Conservation (phyloP, 2,888 invertebrate genomes). For the Chymomyza fuscimana region DNA sequence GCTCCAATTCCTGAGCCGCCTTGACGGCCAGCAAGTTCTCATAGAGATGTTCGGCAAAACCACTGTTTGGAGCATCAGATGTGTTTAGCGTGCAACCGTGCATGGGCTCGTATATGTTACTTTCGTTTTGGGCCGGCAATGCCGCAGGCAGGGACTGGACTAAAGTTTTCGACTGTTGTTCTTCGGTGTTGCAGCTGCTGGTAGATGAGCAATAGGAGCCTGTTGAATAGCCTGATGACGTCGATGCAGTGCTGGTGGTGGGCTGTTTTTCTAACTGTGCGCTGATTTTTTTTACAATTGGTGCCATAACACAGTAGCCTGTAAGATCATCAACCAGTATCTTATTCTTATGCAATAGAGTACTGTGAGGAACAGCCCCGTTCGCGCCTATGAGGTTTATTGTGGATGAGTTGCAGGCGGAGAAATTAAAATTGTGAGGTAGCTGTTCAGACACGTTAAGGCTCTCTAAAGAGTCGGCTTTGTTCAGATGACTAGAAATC, state of each 20-base stretch:
- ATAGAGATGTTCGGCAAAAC: constrained; percentile 71
- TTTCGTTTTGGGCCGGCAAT: constrained; percentile 44
- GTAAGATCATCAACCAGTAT: constrained; percentile 76
- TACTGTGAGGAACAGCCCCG: constrained; percentile 63
- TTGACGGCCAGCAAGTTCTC: constrained; percentile 76
- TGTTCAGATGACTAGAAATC: constrained; percentile 44
- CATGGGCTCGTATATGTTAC: constrained; percentile 76
- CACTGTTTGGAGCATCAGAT: constrained; percentile 29
- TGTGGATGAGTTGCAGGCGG: constrained; percentile 78
- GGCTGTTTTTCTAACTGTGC: constrained; percentile 31
- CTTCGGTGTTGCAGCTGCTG: constrained; percentile 59
- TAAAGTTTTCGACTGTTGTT: constrained; percentile 38
- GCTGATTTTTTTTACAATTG: constrained; percentile 64
- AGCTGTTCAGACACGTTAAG: constrained; percentile 77
- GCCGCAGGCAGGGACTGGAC: background rate
- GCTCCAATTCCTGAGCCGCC: constrained; percentile 72
- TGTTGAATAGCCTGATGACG: constrained; percentile 74
- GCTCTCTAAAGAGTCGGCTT: constrained; percentile 65
- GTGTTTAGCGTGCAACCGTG: constrained; percentile 43
- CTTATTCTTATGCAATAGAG: constrained; percentile 58
- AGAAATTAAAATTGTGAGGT: constrained; percentile 78
- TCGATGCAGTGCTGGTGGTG: constrained; percentile 55
- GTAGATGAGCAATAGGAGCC: constrained; percentile 68
- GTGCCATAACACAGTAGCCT: constrained; percentile 79
- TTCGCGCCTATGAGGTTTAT: constrained; percentile 78